Conservation (phyloP, 2,888 invertebrate genomes). For the Erebia epiphron region DNA sequence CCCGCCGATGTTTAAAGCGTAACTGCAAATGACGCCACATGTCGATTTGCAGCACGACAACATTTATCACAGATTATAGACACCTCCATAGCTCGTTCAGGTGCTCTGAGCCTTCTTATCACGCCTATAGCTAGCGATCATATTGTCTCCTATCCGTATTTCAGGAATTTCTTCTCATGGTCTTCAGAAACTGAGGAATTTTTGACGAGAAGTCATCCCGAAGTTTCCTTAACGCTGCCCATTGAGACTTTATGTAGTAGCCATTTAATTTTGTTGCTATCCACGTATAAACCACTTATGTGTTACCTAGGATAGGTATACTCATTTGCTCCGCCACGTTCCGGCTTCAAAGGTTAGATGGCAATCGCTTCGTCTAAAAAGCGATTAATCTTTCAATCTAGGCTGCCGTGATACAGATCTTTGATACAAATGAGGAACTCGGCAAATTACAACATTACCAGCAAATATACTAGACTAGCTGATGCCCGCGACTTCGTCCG, state of each 20-base stretch:
- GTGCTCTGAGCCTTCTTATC: too few relatives aligned
- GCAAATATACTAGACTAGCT: background rate
- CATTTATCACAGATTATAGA: conserved; percentile 9
- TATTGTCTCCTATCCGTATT: too few relatives aligned
- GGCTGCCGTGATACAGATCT: background rate
- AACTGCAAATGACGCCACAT: conserved; percentile 5
- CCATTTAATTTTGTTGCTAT: too few relatives aligned
- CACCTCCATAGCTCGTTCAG: background rate
- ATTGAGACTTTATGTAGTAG: too few relatives aligned
- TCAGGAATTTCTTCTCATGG: too few relatives aligned
- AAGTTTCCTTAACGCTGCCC: too few relatives aligned
- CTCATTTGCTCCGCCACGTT: background rate
- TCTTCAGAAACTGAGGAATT: too few relatives aligned
- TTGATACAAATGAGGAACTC: background rate
- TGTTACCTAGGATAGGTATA: background rate
- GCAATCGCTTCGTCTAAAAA: conserved; percentile 19
- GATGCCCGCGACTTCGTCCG: too few relatives aligned
- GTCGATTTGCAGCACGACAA: background rate
- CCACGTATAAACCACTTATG: background rate
- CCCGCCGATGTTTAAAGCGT: conserved; percentile 5
- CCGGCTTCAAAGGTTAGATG: conserved; percentile 8
- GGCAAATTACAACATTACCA: conserved; percentile 3
- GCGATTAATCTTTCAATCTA: conserved; percentile 19
- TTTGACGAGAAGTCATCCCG: too few relatives aligned
- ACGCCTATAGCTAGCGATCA: too few relatives aligned